These are phyloP conservation scores for Aldrovandia affinis DNA, from an alignment of 2,797 vertebrate genomes.

Conservation along the genomic window DNA sequence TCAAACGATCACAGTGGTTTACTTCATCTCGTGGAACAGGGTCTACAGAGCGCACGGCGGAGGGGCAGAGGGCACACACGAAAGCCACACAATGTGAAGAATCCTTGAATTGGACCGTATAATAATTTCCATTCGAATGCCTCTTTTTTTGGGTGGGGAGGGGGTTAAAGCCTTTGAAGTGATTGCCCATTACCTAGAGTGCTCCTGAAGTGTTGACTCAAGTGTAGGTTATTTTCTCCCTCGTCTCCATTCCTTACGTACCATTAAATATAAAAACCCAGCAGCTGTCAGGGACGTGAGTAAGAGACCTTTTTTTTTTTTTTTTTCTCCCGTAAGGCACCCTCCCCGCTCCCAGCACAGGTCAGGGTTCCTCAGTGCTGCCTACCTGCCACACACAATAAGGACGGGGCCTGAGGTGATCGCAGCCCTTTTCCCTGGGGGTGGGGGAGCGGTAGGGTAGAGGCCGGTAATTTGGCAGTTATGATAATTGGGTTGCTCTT, in stretches of 20 bases:
- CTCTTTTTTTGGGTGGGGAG: neutral
- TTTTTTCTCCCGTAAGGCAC: too few species aligned
- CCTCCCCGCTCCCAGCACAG: constrained; percentile 22
- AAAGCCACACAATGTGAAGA: constrained; percentile 38
- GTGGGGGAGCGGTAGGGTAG: constrained; percentile 26
- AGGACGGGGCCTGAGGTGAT: constrained; percentile 30
- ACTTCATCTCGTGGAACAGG: constrained; percentile 35
- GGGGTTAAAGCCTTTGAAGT: constrained; percentile 47
- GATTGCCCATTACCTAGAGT: constrained; percentile 41
- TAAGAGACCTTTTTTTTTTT: constrained; percentile 38
- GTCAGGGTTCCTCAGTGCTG: constrained; percentile 16
- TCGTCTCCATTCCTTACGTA: neutral
- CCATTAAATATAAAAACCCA: constrained; percentile 22
- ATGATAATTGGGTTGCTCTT: constrained; percentile 52
- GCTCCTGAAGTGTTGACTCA: constrained; percentile 36
- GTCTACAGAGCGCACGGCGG: constrained; percentile 37
- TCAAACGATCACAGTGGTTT: constrained; percentile 42
- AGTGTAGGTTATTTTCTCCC: constrained; percentile 26
- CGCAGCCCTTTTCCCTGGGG: constrained; percentile 6
- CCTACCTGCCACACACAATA: constrained; percentile 28
- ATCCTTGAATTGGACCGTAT: constrained; percentile 53
- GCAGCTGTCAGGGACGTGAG: constrained; percentile 44
- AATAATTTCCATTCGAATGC: constrained; percentile 44
- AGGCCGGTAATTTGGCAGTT: constrained; percentile 49
- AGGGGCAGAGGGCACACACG: constrained; percentile 26